A percentile compares a stretch with the other conserved stretches of the same genome.
Conservation (phyloP, 2,113 vertebrate species). For the Scortum barcoo region DNA sequence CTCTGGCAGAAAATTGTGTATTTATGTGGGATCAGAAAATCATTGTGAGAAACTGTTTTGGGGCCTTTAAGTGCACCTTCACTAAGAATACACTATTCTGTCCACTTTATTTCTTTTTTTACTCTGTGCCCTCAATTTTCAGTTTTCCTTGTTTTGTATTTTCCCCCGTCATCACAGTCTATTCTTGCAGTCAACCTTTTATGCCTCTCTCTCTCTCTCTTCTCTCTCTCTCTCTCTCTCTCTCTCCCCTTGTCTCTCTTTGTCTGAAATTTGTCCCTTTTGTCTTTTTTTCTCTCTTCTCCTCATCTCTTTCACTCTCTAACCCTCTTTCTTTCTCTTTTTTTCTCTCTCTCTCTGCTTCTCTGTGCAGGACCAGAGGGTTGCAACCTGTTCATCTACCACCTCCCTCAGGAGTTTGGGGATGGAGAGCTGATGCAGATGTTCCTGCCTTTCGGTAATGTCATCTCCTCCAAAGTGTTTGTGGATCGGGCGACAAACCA, state of each 20-base stretch:
- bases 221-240: slow-evolving; percentile 19
- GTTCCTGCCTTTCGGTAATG: slow-evolving; percentile 99
- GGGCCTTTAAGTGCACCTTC: background rate
- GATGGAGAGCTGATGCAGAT: slow-evolving; percentile 99
- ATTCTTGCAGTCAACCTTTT: slow-evolving; percentile 33
- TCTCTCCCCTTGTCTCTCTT: slow-evolving; percentile 26
- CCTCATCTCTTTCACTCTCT: slow-evolving; percentile 12
- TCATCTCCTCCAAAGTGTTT: slow-evolving; percentile 99
- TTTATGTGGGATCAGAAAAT: background rate
- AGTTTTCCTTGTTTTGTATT: background rate
- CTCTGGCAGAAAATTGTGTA: background rate
- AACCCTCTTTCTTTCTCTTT: slow-evolving; percentile 30
- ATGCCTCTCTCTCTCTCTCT: slow-evolving; percentile 18
- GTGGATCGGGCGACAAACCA: slow-evolving; percentile 99
- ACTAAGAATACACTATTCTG: background rate
- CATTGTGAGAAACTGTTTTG: background rate
- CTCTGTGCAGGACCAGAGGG: slow-evolving; percentile 94
- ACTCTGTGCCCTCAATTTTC: background rate
- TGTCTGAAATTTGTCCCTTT: slow-evolving; percentile 52
- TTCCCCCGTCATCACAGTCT: background rate
- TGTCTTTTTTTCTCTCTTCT: slow-evolving; percentile 25
- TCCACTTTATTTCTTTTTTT: slow-evolving; percentile 1
- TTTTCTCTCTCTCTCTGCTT: slow-evolving; percentile 49
- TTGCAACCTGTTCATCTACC: slow-evolving; percentile 99
- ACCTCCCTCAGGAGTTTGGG: slow-evolving; percentile 99